Evolutionary conservation across 1,140 invertebrate species (phyloP), one percentile per base, ranked within the genome.

Genomic region (Philaenus spumarius): DNA sequence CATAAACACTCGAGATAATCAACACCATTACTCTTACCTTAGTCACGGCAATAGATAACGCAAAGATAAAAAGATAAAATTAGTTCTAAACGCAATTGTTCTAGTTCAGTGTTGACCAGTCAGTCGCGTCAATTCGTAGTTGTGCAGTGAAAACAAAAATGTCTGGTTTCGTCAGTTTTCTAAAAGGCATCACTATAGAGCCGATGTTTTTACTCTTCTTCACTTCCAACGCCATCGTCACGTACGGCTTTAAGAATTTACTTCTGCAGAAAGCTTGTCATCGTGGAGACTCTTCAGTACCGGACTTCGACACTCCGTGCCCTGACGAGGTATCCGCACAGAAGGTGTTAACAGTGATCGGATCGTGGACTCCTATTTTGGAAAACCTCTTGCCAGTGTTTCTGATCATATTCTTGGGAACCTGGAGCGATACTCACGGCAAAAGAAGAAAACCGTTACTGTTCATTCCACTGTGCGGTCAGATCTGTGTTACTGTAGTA

Each of bases 381-480:
- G 62, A 66, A 26, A 59, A 68, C 39, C 43, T 58, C 4, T 62
- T 68, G 15, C 64, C 66, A 1, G 43, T 67, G 20, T n/a, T 66
- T 15, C 64, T 60, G 54, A 59, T 65, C 19, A 39, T 69, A 12
- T 71, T 69, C 47, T 55, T 65, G 12, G 67, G 39, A n/a, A 68
- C 24, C 17, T 75, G 47, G 64, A 67, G 46, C 42, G 66, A 60
- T 26, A 68, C 5, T 11, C 63, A 64, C 42, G 65, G 60, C 3
- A 54, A 58, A 22, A 68, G 75, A 7, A 62, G 75, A 35, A 77
- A 75, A 64, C 59, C 74, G 4, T 69, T 76, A 0, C 67, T 79
- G 43, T 61, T 76, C 4, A 45, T 77, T 5, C 69, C 76, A 2
- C 66, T 73, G 17, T n/a, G 43, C 3, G 64, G 64, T 14, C 51